Conservation (phyloP, 2,888 invertebrate genomes). For the Phytoseiulus persimilis region DNA sequence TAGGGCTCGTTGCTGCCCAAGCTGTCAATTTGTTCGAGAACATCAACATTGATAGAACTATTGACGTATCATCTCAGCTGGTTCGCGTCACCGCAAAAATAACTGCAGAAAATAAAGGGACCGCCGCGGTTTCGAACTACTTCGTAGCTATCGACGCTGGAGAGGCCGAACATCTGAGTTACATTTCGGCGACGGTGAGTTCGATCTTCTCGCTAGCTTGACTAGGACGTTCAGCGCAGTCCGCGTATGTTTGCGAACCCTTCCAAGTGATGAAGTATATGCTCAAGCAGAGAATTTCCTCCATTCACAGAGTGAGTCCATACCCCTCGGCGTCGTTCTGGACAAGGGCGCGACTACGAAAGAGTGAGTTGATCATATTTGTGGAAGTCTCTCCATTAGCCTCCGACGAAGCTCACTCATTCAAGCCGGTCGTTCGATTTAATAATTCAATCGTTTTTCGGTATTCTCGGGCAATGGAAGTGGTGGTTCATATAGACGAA, state of each 20-base stretch:
- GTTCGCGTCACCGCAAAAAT: conserved; percentile 72
- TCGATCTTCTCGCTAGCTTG: conserved; percentile 32
- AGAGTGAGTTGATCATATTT: neutral
- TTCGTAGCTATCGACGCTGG: conserved; percentile 63
- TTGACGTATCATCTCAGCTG: conserved; percentile 79
- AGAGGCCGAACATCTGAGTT: conserved; percentile 62
- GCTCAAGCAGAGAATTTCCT: conserved; percentile 6
- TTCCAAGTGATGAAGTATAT: neutral
- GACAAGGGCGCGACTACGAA: neutral
- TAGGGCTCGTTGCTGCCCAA: neutral
- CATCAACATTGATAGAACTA: conserved; percentile 68
- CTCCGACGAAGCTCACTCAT: too few relatives aligned
- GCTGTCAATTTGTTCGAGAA: conserved; percentile 48
- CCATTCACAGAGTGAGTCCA: conserved; percentile 9
- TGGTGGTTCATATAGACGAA: too few relatives aligned
- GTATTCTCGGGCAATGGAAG: too few relatives aligned
- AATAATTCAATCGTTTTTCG: too few relatives aligned
- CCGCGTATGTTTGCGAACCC: too few relatives aligned
- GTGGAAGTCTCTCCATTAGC: neutral
- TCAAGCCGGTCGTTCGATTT: too few relatives aligned
- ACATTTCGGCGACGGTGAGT: conserved; percentile 61
- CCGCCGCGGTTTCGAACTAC: conserved; percentile 62
- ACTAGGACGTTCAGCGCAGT: conserved; percentile 33
- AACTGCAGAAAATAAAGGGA: conserved; percentile 72
- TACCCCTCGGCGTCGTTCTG: neutral